A percentile compares a stretch with the other conserved stretches of the same genome.
Evolutionary conservation across 2,888 invertebrate genomes (phyloP).

Genomic region (Polietes domitor): DNA sequence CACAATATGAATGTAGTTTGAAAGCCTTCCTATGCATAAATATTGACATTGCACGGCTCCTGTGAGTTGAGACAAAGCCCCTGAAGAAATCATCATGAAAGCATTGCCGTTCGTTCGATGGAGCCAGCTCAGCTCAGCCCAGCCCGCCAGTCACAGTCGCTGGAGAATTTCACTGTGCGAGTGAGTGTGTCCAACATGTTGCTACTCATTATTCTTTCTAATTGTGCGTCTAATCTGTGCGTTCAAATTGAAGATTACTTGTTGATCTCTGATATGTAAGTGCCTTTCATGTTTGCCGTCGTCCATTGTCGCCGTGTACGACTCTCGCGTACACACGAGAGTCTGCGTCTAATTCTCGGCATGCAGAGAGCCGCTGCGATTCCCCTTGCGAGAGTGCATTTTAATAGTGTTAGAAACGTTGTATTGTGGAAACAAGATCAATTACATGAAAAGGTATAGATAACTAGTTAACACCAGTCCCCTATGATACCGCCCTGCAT

Average conservation of each 20-base stretch:
- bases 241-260: conserved; percentile 60
- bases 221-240: conserved; percentile 69
- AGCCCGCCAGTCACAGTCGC: conserved; percentile 31
- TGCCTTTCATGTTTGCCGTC: conserved; percentile 60
- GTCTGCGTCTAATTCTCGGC: background rate
- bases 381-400: background rate
- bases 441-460: too few relatives aligned
- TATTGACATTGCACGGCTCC: conserved; percentile 36
- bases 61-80: conserved; percentile 20
- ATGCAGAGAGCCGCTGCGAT: background rate
- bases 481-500: too few relatives aligned
- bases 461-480: too few relatives aligned
- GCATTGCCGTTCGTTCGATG: conserved; percentile 8
- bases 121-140: background rate
- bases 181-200: conserved; percentile 50
- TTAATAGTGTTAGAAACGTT: background rate
- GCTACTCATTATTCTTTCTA: conserved; percentile 68
- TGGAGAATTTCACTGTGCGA: conserved; percentile 50
- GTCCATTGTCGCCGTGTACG: conserved; percentile 30
- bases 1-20: background rate
- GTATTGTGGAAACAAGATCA: background rate
- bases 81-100: conserved; percentile 37
- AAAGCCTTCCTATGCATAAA: conserved; percentile 19
- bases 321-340: background rate
- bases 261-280: conserved; percentile 42